A percentile compares a stretch with the other conserved stretches of the same genome.
Conservation (phyloP, 2,888 invertebrate genomes). For the Trisateles emortualis region DNA sequence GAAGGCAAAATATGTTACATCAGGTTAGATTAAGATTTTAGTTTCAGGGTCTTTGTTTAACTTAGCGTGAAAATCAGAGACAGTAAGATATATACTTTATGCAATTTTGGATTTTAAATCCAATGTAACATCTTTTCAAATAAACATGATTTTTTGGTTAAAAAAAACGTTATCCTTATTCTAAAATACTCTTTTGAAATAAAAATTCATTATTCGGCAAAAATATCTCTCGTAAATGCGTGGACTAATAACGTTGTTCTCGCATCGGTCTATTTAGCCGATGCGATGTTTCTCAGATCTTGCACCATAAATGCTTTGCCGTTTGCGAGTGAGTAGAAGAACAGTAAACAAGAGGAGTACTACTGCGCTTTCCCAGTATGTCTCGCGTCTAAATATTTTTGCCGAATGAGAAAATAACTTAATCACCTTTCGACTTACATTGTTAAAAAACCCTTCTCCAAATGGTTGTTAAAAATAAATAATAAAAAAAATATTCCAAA, state of each 20-base stretch:
- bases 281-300: too few relatives aligned
- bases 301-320: too few relatives aligned
- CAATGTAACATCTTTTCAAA: constrained; percentile 2
- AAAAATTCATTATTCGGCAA: neutral
- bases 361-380: too few relatives aligned
- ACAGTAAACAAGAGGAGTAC: too few relatives aligned
- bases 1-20: neutral
- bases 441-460: constrained; percentile 5
- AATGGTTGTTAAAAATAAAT: constrained; percentile 2
- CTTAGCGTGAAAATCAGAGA: too few relatives aligned
- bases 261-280: too few relatives aligned
- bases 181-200: neutral
- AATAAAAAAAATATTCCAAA: neutral
- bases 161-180: neutral
- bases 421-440: constrained; percentile 1
- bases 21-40: neutral
- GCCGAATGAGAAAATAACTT: neutral
- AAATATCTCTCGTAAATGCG: too few relatives aligned
- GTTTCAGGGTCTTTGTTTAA: neutral
- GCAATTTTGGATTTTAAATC: neutral
- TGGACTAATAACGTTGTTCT: too few relatives aligned
- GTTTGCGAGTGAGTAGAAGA: too few relatives aligned
- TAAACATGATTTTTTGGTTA: constrained; percentile 21
- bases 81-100: too few relatives aligned
- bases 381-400: neutral